phyloP scores from a whole-genome alignment of 1,140 invertebrate genomes.

The Drosophila nikananu region DNA sequence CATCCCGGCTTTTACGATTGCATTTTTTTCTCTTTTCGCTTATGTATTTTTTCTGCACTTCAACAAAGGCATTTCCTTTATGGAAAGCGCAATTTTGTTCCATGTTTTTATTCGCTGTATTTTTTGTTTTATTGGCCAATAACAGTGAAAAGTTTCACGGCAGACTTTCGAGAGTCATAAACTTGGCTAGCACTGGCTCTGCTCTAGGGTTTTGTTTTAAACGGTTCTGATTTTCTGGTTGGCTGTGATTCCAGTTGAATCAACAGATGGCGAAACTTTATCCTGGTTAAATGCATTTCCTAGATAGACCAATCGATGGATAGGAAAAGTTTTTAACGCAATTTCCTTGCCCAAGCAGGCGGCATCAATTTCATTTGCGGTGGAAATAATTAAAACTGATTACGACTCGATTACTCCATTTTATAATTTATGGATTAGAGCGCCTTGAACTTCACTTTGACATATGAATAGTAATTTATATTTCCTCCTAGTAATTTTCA shows the following conservation, averaged over 20 bases:
- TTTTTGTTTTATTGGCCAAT: slow-evolving; percentile 60
- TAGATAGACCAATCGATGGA: neutral
- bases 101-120: slow-evolving; percentile 24
- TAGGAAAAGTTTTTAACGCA: neutral
- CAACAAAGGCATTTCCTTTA: slow-evolving; percentile 35
- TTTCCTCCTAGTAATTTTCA: neutral
- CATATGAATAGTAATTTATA: neutral
- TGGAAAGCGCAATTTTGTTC: slow-evolving; percentile 41
- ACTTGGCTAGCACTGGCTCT: slow-evolving; percentile 7
- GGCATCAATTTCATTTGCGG: neutral
- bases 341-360: neutral
- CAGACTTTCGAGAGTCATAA: slow-evolving; percentile 34
- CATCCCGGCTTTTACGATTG: slow-evolving; percentile 47
- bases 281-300: neutral
- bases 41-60: slow-evolving; percentile 23
- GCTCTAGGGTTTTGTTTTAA: slow-evolving; percentile 17
- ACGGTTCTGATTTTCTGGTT: slow-evolving; percentile 24
- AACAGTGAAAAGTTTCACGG: slow-evolving; percentile 60
- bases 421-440: slow-evolving; percentile 11
- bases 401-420: neutral
- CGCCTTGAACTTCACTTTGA: slow-evolving; percentile 9
- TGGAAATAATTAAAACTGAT: slow-evolving; percentile 8
- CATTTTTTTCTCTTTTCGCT: slow-evolving; percentile 25
- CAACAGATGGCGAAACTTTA: slow-evolving; percentile 14
- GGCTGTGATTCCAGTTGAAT: slow-evolving; percentile 4